Percentiles rank a stretch among this genome's conserved stretches.
These are phyloP conservation scores for Palythoa caribaeorum DNA, from an alignment of 92 coral and sea anemone species.

Conservation along the genomic window DNA sequence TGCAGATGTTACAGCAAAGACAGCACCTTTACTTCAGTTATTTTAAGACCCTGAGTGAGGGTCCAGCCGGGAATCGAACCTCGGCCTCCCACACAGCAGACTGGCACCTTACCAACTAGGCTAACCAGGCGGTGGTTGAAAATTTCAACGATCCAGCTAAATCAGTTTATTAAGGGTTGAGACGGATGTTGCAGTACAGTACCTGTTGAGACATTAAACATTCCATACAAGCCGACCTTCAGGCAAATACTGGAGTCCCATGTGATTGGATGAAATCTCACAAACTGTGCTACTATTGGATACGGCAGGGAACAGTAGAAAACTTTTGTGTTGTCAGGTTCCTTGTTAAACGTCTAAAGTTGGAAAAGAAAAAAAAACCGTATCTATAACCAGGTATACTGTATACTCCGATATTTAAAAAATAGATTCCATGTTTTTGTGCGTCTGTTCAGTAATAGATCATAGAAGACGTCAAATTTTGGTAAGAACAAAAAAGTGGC, in stretches of 20 bases:
- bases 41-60: too few relatives aligned
- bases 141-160: background rate
- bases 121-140: background rate
- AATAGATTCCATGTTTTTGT: too few relatives aligned
- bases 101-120: too few relatives aligned
- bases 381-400: background rate
- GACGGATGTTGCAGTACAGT: background rate
- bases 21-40: too few relatives aligned
- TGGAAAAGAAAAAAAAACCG: background rate
- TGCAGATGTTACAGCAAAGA: too few relatives aligned
- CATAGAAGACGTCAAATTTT: too few relatives aligned
- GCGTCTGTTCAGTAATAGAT: too few relatives aligned
- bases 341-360: slow-evolving; percentile 50
- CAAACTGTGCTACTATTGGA: slow-evolving; percentile 49
- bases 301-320: slow-evolving; percentile 57
- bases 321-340: slow-evolving; percentile 26
- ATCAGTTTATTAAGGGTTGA: background rate
- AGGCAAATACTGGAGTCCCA: slow-evolving; percentile 59
- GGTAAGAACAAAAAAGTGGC: too few relatives aligned
- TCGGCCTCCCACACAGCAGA: too few relatives aligned
- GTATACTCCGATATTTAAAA: too few relatives aligned
- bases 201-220: slow-evolving; percentile 38
- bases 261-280: slow-evolving; percentile 56
- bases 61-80: too few relatives aligned
- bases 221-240: slow-evolving; percentile 63